Percentiles rank a stretch among this genome's conserved stretches.
Conservation (phyloP, 1,140 invertebrate species). For the Metaphire vulgaris region DNA sequence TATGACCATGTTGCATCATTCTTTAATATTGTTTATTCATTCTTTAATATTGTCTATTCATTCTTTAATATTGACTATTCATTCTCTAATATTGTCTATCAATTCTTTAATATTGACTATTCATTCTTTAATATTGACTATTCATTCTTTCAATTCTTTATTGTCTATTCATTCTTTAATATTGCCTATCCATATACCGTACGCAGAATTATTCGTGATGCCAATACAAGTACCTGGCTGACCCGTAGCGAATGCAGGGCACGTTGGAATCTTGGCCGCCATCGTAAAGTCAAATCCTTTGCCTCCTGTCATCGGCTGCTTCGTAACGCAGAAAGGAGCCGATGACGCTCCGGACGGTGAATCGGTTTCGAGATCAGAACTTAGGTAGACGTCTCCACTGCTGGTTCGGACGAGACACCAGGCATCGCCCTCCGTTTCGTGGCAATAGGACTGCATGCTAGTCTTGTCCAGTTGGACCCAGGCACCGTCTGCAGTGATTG, state of each 20-base stretch:
- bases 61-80: no score
- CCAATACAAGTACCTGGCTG: not conserved
- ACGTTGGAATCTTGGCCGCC: not conserved
- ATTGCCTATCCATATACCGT: no score
- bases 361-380: not conserved
- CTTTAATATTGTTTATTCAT: no score
- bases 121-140: no score
- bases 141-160: no score
- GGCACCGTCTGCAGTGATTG: constrained; percentile 39
- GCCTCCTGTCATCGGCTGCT: not conserved
- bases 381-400: constrained; percentile 64
- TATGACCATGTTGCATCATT: no score
- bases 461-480: constrained; percentile 65
- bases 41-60: no score
- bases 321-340: not conserved
- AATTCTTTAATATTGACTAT: no score
- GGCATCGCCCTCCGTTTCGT: constrained; percentile 62
- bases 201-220: no score
- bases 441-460: constrained; percentile 62
- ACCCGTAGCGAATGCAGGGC: not conserved
- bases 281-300: not conserved
- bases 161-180: no score
- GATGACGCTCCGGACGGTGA: not conserved
- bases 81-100: no score
- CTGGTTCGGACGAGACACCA: constrained; percentile 68